Evolutionary conservation across 2,888 invertebrate species (phyloP).

Genomic region (Eutolmus rufibarbis): DNA sequence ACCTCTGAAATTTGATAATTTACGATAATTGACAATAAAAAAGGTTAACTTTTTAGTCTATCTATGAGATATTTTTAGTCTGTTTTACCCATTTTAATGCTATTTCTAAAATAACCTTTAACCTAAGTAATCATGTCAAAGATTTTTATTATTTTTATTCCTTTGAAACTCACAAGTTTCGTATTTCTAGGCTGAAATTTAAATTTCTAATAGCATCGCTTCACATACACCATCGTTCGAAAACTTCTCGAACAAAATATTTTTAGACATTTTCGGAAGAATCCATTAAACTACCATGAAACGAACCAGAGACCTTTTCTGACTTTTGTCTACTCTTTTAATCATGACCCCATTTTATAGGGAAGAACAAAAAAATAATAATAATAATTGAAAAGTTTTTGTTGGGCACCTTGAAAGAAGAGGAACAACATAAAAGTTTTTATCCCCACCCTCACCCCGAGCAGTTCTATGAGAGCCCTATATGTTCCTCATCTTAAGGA

Average conservation of each 20-base stretch:
- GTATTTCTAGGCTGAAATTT: too few relatives aligned
- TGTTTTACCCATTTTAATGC: too few relatives aligned
- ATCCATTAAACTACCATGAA: neutral
- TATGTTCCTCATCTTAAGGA: neutral
- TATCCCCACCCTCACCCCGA: neutral
- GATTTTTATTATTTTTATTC: too few relatives aligned
- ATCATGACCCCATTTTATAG: neutral
- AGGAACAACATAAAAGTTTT: neutral
- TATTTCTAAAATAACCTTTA: too few relatives aligned
- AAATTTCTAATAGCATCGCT: too few relatives aligned
- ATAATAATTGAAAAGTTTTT: neutral
- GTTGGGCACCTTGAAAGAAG: neutral
- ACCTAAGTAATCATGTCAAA: too few relatives aligned
- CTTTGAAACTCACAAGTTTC: too few relatives aligned
- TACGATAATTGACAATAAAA: too few relatives aligned
- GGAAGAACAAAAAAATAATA: neutral
- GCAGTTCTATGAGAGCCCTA: neutral
- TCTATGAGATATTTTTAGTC: too few relatives aligned
- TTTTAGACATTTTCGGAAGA: neutral
- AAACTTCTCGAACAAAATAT: neutral
- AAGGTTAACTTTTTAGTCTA: too few relatives aligned
- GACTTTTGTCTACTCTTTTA: neutral
- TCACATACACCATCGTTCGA: neutral
- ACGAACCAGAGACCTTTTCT: neutral
- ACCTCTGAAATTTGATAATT: too few relatives aligned